These are phyloP conservation scores for Presbytis comata DNA, from an alignment of 2,797 vertebrate genomes.

Conservation along the genomic window DNA sequence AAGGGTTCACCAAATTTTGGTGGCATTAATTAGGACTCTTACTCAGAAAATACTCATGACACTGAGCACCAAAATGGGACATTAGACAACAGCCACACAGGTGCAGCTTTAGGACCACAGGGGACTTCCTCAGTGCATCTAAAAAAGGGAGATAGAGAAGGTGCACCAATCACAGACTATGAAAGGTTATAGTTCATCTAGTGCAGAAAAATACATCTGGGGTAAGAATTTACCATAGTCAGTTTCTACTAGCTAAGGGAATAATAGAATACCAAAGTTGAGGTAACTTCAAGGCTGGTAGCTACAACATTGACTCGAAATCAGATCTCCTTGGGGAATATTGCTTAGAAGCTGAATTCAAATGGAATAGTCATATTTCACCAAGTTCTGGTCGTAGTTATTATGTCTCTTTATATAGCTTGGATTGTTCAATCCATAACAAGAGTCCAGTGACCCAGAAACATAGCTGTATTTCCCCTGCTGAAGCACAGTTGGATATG, in stretches of 20 bases:
- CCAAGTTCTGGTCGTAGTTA: not conserved
- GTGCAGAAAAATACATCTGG: not conserved
- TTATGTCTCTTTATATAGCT: not conserved
- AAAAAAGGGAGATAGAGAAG: not conserved
- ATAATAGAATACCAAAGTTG: not conserved
- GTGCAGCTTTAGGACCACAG: not conserved
- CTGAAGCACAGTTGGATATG: not conserved
- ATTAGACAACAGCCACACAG: rapidly evolving
- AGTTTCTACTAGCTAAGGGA: not conserved
- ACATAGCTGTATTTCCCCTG: not conserved
- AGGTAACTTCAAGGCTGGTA: not conserved
- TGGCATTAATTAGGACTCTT: not conserved
- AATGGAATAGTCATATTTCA: not conserved
- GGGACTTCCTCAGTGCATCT: not conserved
- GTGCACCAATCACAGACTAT: not conserved
- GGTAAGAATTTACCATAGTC: not conserved
- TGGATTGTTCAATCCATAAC: not conserved
- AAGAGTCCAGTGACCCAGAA: not conserved
- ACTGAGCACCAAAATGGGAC: rapidly evolving
- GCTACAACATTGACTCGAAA: not conserved
- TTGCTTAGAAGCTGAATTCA: not conserved
- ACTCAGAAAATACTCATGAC: not conserved
- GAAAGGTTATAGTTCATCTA: not conserved
- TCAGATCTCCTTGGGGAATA: not conserved
- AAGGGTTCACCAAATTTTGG: rapidly evolving